Percentiles rank a stretch among this genome's conserved stretches.
Evolutionary conservation across 2,797 vertebrate species (phyloP).

Genomic region (Pteropus rufus): DNA sequence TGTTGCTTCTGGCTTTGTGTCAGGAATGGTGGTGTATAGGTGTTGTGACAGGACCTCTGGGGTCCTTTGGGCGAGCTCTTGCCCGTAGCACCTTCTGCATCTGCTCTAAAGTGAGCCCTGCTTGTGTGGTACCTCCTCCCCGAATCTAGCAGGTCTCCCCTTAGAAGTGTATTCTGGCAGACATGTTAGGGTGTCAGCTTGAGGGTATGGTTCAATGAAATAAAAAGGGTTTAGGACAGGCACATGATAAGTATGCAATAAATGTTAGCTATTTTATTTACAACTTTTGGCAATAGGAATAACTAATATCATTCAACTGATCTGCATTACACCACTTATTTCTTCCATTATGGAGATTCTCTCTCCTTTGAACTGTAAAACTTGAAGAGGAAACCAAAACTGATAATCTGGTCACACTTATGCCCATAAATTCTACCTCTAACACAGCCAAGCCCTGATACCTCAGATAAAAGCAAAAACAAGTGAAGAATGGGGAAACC

Average conservation of each 20-base stretch:
- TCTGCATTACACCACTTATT: background rate
- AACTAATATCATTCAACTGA: background rate
- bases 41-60: background rate
- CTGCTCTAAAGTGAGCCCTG: background rate
- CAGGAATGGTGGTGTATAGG: background rate
- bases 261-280: background rate
- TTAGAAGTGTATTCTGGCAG: background rate
- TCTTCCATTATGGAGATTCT: constrained; percentile 15
- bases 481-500: background rate
- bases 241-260: background rate
- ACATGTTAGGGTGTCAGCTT: background rate
- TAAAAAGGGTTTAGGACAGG: background rate
- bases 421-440: constrained; percentile 64
- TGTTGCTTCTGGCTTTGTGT: background rate
- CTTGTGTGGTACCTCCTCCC: background rate
- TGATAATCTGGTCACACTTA: background rate
- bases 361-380: background rate
- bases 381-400: constrained; percentile 50
- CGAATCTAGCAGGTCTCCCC: background rate
- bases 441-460: constrained; percentile 6
- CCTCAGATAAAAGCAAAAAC: constrained; percentile 52
- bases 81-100: background rate
- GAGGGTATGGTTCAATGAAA: background rate
- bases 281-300: background rate
- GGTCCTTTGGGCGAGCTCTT: background rate